phyloP scores from a whole-genome alignment of 1,140 invertebrate genomes.

The Drosophila kurseongensis region DNA sequence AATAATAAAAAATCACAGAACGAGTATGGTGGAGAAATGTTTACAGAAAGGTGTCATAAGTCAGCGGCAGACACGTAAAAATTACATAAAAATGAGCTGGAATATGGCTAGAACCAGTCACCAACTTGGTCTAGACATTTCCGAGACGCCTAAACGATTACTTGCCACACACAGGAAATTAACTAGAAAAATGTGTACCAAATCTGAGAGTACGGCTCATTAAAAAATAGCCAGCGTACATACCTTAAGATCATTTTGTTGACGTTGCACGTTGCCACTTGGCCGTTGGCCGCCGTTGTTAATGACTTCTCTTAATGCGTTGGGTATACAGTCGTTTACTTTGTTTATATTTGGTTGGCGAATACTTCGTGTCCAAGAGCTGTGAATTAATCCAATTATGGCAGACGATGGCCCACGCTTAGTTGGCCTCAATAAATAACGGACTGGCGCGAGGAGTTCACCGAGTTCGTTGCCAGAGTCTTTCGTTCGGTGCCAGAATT shows the following conservation, averaged over 20 bases:
- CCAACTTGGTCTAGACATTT: constrained; percentile 20
- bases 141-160: constrained; percentile 11
- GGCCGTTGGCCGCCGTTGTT: constrained; percentile 56
- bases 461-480: constrained; percentile 58
- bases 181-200: constrained; percentile 59
- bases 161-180: constrained; percentile 57
- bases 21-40: constrained; percentile 35
- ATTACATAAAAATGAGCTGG: constrained; percentile 56
- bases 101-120: constrained; percentile 32
- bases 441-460: constrained; percentile 20
- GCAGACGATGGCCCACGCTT: constrained; percentile 49
- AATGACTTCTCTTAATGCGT: constrained; percentile 75
- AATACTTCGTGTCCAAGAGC: constrained; percentile 42
- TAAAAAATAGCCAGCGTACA: constrained; percentile 61
- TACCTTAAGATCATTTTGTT: constrained; percentile 82
- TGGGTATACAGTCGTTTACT: constrained; percentile 5
- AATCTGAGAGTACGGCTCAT: constrained; percentile 53
- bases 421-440: constrained; percentile 67
- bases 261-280: constrained; percentile 72
- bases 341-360: constrained; percentile 32
- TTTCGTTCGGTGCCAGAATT: constrained; percentile 38
- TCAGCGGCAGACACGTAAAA: constrained; percentile 38
- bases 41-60: constrained; percentile 51
- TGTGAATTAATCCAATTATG: constrained; percentile 70
- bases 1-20: constrained; percentile 30